Evolutionary conservation across 2,797 vertebrate genomes (phyloP), one percentile per base, ranked within the genome.

Genomic region (Cheirogaleus major): DNA sequence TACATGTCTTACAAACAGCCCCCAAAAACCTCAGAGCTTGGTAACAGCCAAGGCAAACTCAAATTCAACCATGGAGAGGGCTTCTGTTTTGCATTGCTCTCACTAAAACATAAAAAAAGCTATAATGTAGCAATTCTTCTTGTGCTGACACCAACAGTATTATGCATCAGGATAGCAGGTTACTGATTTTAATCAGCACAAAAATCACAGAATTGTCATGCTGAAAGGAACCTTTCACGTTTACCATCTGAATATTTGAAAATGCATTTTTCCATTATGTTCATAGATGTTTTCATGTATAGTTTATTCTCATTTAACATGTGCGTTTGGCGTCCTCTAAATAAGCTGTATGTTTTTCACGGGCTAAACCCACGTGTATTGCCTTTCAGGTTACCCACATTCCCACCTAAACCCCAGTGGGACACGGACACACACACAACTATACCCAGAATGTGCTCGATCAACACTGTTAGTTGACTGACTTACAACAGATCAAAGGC

Each of bases 131-230:
- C 70, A 55, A 45, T 89, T 65, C 48, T 91, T 93, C 80, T 32
- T 80, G n/a, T 73, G 38, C 41, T 70, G 79, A 78, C 65, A 80
- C 35, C 63, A 82, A 52, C 52, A 83, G 93, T 80, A 89, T 57
- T 38, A 86, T 82, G 83, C 61, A 83, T 73, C 75, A 22, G 38
- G 59, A 45, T 50, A 91, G 50, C 45, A 73, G 89, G 27, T 50
- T 67, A 59, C 80, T 89, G 80, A 95, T 93, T 96, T 91, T 93
- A 96, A 86, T 94, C 95, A 78, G 73, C 43, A 89, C 52, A 83
- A 78, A 96, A 92, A 91, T 94, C 89, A 87, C 43, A 50, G 63
- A 63, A 84, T 93, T 76, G 92, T 84, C 86, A 81, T 80, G 32
- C 80, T 96, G 55, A 91, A 73, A 90, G 57, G 63, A 96, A 91